Conservation (phyloP, 2,113 vertebrate genomes). For the Empidonax traillii region DNA sequence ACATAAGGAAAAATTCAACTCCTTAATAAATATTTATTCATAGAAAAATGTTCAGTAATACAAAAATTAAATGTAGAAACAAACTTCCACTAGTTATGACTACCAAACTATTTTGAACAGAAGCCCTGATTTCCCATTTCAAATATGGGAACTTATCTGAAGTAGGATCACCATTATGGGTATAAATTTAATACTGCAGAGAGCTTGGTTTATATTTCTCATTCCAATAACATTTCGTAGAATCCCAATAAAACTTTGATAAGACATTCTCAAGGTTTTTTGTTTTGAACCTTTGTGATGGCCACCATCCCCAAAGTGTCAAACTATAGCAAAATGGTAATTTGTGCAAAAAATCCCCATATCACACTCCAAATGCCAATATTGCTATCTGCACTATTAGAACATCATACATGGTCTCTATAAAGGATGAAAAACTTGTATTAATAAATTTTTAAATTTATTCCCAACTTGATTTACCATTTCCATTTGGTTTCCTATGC, state of each 20-base stretch:
- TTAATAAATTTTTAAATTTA: not conserved
- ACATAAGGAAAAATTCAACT: not conserved
- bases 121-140: not conserved
- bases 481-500: not conserved
- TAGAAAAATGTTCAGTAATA: not conserved
- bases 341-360: not conserved
- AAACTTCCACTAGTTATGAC: not conserved
- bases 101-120: not conserved
- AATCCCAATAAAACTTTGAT: not conserved
- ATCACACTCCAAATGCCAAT: not conserved
- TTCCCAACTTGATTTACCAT: not conserved
- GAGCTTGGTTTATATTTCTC: not conserved
- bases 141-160: not conserved
- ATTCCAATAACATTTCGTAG: not conserved
- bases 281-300: not conserved
- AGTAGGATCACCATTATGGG: not conserved
- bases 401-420: not conserved
- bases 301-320: not conserved
- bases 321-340: not conserved
- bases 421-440: not conserved
- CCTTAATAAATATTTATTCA: conserved; percentile 28
- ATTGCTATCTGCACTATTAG: not conserved
- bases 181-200: not conserved
- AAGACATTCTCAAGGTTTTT: not conserved
- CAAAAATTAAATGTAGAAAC: not conserved